A percentile compares a stretch with the other conserved stretches of the same genome.
These are phyloP conservation scores for Epistrophe eligans DNA, from an alignment of 2,888 invertebrate genomes.

Conservation along the genomic window DNA sequence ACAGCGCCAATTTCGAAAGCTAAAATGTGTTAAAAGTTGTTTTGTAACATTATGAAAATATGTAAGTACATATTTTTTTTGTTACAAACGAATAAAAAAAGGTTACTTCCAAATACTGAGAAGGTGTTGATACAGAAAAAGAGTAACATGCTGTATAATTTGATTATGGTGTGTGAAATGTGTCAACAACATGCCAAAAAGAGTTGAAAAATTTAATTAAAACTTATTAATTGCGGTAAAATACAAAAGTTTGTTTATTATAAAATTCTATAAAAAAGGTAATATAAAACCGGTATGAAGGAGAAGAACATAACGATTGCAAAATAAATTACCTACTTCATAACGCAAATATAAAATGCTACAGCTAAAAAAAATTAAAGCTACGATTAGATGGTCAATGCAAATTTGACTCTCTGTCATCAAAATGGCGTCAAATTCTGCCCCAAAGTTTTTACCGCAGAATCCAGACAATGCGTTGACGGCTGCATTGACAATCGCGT, in stretches of 20 bases:
- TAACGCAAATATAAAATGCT: no score
- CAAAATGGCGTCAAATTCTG: no score
- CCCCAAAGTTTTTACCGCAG: no score
- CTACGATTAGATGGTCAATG: no score
- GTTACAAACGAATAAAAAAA: background rate
- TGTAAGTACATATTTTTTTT: slow-evolving; percentile 34
- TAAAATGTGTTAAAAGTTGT: slow-evolving; percentile 67
- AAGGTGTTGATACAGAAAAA: slow-evolving; percentile 24
- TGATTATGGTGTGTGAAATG: slow-evolving; percentile 48
- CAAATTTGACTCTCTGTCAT: no score
- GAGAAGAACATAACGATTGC: background rate
- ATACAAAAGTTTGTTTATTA: background rate
- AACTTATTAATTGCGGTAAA: slow-evolving; percentile 40
- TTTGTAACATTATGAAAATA: slow-evolving; percentile 63
- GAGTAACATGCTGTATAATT: slow-evolving; percentile 34
- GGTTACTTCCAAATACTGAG: slow-evolving; percentile 1
- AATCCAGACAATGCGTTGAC: no score
- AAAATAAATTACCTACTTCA: no score
- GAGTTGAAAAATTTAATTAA: slow-evolving; percentile 68
- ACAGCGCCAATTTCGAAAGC: slow-evolving; percentile 49
- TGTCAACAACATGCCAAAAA: slow-evolving; percentile 49
- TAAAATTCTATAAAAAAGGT: background rate
- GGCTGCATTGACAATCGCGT: no score
- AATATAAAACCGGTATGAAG: background rate
- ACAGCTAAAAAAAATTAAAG: no score